Conservation (phyloP, 2,797 vertebrate species). For the Poecile montanus region DNA sequence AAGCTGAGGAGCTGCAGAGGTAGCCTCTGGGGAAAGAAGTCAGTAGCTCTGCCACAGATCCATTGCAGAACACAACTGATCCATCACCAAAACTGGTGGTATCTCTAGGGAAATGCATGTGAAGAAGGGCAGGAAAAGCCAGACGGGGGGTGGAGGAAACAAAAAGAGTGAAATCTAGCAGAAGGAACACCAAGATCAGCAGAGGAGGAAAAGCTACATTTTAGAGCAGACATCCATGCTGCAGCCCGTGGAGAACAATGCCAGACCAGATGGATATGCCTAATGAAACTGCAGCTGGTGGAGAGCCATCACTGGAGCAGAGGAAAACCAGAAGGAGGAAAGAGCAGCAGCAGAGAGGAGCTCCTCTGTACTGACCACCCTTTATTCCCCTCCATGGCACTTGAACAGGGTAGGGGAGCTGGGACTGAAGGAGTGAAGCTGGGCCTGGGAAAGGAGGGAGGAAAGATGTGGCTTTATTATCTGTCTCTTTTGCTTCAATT, state of each 20-base stretch:
- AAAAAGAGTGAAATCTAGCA: background rate
- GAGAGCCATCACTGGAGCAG: background rate
- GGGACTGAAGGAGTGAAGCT: background rate
- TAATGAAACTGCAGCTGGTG: background rate
- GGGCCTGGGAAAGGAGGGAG: background rate
- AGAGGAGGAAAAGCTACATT: background rate
- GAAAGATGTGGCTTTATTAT: background rate
- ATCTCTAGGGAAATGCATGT: fast-evolving
- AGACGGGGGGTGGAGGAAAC: background rate
- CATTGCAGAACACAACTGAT: background rate
- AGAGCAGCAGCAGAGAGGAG: background rate
- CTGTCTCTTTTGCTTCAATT: background rate
- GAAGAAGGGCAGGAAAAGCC: background rate
- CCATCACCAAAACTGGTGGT: background rate
- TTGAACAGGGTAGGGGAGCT: background rate
- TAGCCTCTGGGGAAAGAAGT: background rate
- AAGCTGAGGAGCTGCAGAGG: background rate
- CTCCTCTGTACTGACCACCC: background rate
- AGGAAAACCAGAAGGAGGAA: background rate
- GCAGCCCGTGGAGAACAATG: background rate
- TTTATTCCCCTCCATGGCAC: background rate
- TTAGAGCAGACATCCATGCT: fast-evolving
- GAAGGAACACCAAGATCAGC: background rate
- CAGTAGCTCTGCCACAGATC: background rate
- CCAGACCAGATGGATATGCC: background rate